Evolutionary conservation across 1,140 invertebrate species (phyloP), one percentile per base, ranked within the genome.

Genomic region (Trachymyrmex septentrionalis): DNA sequence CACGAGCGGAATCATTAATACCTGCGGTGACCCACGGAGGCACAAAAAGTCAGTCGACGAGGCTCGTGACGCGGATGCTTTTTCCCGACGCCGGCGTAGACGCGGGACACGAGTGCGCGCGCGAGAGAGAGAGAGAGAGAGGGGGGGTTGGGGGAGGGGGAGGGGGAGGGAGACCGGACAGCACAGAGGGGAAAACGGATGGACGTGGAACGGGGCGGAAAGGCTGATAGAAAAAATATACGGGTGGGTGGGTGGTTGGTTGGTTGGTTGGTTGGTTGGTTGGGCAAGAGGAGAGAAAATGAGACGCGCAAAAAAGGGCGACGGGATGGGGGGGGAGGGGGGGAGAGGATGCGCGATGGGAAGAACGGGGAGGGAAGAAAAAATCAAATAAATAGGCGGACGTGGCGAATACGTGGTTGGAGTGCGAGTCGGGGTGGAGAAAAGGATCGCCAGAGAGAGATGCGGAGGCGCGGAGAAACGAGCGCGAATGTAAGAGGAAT

Each of bases 381-480:
- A 86, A 89, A 85, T 84, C 86, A 80, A 88, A 86, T 71, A 88
- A 85, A 77, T 75, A 77, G 71, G 38, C 73, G 48, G 30, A 53
- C 61, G 27, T 38, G 69, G 57, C 57, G 69, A 75, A 75, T 73
- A 75, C 69, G 67, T 57, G 53, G 66, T 82, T 34, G 66, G 53
- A 72, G 78, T 69, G 34, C 53, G 81, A 55, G 27, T 44, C 1
- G 27, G 44, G 44, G 48, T n/a, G 34, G 50, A 19, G 50, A 86
- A 72, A 77, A 66, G 48, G 34, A 44, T 67, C n/a, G 50, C 76
- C 76, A 67, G 48, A 57, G 81, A 57, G 81, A 21, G 66, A 69
- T 6, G 30, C 30, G 12, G 21, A 75, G 44, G 14, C 53, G 48
- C 38, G 57, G 53, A 67, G 53, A 44, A n/a, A 69, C 16, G 75